A percentile compares a stretch with the other conserved stretches of the same genome.
phyloP scores from a whole-genome alignment of 2,113 vertebrate species.

The Colaptes auratus region DNA sequence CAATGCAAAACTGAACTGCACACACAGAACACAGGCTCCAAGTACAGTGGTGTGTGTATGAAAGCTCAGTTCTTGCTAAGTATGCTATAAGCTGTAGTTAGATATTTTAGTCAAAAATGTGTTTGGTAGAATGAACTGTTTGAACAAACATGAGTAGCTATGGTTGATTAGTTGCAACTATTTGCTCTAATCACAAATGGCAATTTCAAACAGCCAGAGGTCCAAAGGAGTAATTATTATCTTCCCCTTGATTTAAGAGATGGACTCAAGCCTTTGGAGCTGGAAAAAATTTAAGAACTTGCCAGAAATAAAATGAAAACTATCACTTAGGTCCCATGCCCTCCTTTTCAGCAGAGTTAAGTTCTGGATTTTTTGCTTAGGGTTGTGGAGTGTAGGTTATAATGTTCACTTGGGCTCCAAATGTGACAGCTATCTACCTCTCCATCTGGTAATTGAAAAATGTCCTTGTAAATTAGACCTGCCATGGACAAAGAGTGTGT shows the following conservation, averaged over 20 bases:
- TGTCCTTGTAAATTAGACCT: conserved; percentile 53
- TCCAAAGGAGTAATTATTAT: background rate
- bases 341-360: background rate
- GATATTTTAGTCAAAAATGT: background rate
- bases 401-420: conserved; percentile 39
- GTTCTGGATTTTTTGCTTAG: conserved; percentile 7
- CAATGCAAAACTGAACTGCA: background rate
- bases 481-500: conserved; percentile 33
- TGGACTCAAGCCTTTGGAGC: background rate
- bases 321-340: background rate
- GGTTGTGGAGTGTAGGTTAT: conserved; percentile 46
- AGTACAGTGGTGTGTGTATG: background rate
- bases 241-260: background rate
- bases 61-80: background rate
- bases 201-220: background rate
- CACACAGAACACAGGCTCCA: background rate
- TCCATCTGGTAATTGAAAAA: conserved; percentile 59
- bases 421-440: conserved; percentile 70
- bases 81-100: background rate
- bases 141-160: background rate
- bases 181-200: background rate
- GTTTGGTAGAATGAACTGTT: background rate
- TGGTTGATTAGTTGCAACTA: conserved; percentile 1
- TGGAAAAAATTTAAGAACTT: background rate
- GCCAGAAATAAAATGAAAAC: conserved; percentile 8